phyloP scores from a whole-genome alignment of 2,888 invertebrate species.

The Cheilosia pagana region DNA sequence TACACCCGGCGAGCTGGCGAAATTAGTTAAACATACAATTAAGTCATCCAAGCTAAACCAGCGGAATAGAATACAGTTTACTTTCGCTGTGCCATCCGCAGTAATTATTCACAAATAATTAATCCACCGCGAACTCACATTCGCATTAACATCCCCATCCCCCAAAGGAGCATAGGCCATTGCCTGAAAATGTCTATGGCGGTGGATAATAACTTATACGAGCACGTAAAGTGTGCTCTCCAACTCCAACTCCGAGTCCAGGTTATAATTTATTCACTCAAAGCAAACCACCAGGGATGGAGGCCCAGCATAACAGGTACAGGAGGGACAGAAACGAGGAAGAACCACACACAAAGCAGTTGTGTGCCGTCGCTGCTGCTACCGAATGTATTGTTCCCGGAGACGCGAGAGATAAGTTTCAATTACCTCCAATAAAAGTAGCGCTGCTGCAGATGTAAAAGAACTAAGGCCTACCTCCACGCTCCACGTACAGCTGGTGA shows the following conservation, averaged over 20 bases:
- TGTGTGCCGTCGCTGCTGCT: slow-evolving; percentile 28
- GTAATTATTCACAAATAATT: slow-evolving; percentile 75
- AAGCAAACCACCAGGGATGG: slow-evolving; percentile 43
- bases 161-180: slow-evolving; percentile 51
- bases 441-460: slow-evolving; percentile 1
- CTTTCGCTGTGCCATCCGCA: slow-evolving; percentile 57
- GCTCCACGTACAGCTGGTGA: slow-evolving; percentile 18
- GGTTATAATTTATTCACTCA: slow-evolving; percentile 71
- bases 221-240: slow-evolving; percentile 70
- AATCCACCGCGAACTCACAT: slow-evolving; percentile 48
- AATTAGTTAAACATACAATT: slow-evolving; percentile 48
- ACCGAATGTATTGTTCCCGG: slow-evolving; percentile 35
- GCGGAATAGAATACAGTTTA: slow-evolving; percentile 46
- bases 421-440: slow-evolving; percentile 59
- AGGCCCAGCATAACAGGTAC: not conserved
- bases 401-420: slow-evolving; percentile 59
- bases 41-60: slow-evolving; percentile 36
- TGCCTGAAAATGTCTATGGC: slow-evolving; percentile 63
- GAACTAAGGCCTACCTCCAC: slow-evolving; percentile 1
- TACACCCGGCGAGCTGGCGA: slow-evolving; percentile 4
- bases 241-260: not conserved
- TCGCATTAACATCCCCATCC: slow-evolving; percentile 33
- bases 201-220: slow-evolving; percentile 61
- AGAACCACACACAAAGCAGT: slow-evolving; percentile 26
- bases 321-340: slow-evolving; percentile 16